Base-by-base conservation (phyloP, 1,140 invertebrate species). In the Aporrectodea caliginosa region DNA sequence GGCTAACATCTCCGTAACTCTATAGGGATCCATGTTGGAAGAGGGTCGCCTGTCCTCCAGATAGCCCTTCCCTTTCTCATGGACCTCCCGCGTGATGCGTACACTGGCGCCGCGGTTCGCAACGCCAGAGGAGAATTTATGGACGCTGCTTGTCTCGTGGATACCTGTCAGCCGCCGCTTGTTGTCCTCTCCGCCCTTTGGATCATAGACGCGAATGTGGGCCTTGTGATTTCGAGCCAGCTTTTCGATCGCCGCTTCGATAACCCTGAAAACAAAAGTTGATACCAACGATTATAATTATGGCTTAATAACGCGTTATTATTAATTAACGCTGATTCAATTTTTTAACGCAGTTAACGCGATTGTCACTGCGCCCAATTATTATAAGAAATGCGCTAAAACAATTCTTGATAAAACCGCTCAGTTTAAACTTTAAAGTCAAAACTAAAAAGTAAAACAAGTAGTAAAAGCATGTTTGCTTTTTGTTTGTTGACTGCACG, bases 1-100 rank as follows among this genome's bases (percentile, higher is more conserved):
- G 32, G 86, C 82, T 22, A 89, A 73, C 16, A 85, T 83, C 75
- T 88, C 87, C 0, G 86, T 86, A 0, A 88, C 88, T 16, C 83
- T 86, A 88, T 98, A 97, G 0, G 96, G 95, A 88, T 98, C 95
- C 85, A 94, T 95, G 89, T 98, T 98, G 81, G 95, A 96, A 1
- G 95, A 92, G 16, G 96, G 96, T 85, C 96, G 90, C 80, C 96
- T 90, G 88, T 98, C 96, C 87, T 98, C 96, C 79, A 98, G 88
- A 85, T 98, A 98, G 1, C 96, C 96, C 85, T 93, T 93, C 84
- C 94, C 93, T 0, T 95, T 93, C 83, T 95, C 94, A 1, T 94
- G 94, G 14, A 89, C 88, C 86, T 68, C 0, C 27, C 85, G 68
- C 0, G 86, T 85, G 58, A 88, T 87, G 0, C 87, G 84, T 81